A percentile compares a stretch with the other conserved stretches of the same genome.
Evolutionary conservation across 2,797 vertebrate genomes (phyloP).

Genomic region (Lepus townsendii): DNA sequence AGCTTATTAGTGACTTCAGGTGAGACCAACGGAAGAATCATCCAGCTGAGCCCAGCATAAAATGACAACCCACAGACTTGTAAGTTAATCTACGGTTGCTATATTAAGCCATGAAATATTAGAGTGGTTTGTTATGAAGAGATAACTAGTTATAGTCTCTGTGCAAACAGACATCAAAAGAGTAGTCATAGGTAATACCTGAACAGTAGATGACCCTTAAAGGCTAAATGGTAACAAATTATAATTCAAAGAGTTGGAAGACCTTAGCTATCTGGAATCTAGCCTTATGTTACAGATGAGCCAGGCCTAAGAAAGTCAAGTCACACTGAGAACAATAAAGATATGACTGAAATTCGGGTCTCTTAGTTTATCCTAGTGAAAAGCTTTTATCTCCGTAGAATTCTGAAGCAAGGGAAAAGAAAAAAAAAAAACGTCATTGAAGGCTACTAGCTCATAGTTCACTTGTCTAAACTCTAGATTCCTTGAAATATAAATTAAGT

Average conservation of each 20-base stretch:
- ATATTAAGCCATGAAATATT: background rate
- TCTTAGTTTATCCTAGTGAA: background rate
- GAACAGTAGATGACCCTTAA: slow-evolving; percentile 44
- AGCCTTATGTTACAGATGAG: slow-evolving; percentile 36
- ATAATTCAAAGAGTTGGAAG: slow-evolving; percentile 14
- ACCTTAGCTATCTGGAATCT: slow-evolving; percentile 6
- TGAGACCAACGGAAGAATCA: background rate
- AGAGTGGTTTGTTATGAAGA: background rate
- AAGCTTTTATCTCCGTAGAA: background rate
- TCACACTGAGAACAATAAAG: background rate
- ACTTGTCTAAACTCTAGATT: slow-evolving; percentile 1
- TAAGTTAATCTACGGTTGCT: background rate
- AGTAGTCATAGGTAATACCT: slow-evolving; percentile 32
- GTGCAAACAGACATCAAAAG: slow-evolving; percentile 5
- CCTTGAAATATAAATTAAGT: slow-evolving; percentile 47
- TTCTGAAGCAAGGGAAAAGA: background rate
- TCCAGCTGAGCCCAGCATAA: background rate
- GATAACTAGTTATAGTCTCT: background rate
- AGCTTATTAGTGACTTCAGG: background rate
- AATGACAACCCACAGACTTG: background rate
- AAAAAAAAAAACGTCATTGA: background rate
- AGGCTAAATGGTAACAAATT: slow-evolving; percentile 33
- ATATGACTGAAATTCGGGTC: slow-evolving; percentile 35
- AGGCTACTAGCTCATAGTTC: background rate
- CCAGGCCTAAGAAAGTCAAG: background rate